Percentiles rank a stretch among this genome's conserved stretches.
Conservation (phyloP, 2,888 invertebrate genomes). For the Conomelus anceps region DNA sequence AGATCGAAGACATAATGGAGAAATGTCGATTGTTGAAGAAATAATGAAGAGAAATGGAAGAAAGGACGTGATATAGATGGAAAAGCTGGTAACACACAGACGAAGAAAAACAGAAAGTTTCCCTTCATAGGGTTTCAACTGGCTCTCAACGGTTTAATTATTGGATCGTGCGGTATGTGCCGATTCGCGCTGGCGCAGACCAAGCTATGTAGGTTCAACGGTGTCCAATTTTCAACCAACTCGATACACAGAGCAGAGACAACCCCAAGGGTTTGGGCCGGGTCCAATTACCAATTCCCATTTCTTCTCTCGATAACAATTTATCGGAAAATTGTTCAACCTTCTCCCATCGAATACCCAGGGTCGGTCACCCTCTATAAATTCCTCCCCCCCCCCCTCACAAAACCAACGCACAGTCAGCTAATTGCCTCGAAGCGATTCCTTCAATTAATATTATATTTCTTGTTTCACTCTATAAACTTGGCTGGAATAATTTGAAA, state of each 20-base stretch:
- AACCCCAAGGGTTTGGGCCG: not conserved
- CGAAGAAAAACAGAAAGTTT: not conserved
- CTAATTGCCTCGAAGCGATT: not conserved
- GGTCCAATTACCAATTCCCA: not conserved
- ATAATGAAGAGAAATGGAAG: not conserved
- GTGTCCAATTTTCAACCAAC: not conserved
- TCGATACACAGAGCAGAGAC: not conserved
- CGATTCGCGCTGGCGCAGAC: not conserved
- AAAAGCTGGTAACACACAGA: not conserved
- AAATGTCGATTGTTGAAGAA: not conserved
- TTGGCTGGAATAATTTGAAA: not conserved
- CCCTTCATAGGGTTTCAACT: not conserved
- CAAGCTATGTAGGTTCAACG: not conserved
- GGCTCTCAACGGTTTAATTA: not conserved
- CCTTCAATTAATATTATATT: not conserved
- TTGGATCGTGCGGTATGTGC: not conserved
- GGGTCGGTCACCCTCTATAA: not conserved
- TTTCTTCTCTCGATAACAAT: not conserved
- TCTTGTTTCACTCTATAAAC: not conserved
- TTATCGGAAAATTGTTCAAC: not conserved
- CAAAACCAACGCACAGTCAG: not conserved
- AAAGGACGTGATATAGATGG: not conserved
- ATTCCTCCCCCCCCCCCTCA: not conserved
- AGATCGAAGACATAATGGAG: not conserved
- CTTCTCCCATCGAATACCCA: not conserved